Percentiles rank a stretch among this genome's conserved stretches.
phyloP scores from a whole-genome alignment of 2,113 vertebrate species.

The Melanocharis versteri region DNA sequence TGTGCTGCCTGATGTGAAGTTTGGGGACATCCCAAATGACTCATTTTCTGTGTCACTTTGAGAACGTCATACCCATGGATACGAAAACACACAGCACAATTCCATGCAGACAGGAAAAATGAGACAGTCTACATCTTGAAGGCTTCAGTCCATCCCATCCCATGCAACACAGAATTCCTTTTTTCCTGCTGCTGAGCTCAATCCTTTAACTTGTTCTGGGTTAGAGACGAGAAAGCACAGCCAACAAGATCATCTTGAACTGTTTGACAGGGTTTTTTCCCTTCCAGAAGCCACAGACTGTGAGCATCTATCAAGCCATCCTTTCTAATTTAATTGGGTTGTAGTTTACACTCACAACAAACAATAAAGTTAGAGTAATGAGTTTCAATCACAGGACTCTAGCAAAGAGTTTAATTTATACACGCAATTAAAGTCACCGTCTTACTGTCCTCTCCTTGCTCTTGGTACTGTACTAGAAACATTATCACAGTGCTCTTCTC shows the following conservation, averaged over 20 bases:
- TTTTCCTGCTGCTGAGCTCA: background rate
- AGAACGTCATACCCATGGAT: background rate
- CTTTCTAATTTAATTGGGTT: conserved; percentile 62
- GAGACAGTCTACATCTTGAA: background rate
- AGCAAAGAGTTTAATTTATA: conserved; percentile 68
- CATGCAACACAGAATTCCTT: background rate
- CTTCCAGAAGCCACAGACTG: conserved; percentile 1
- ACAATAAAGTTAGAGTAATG: conserved; percentile 69
- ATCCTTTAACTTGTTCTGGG: background rate
- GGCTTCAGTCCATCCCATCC: background rate
- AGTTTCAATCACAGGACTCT: conserved; percentile 63
- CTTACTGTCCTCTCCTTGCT: conserved; percentile 57
- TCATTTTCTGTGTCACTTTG: background rate
- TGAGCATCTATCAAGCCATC: conserved; percentile 7
- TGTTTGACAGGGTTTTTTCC: background rate
- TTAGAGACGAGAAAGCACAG: background rate
- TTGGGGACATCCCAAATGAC: background rate
- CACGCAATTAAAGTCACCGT: conserved; percentile 67
- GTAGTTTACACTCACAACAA: conserved; percentile 68
- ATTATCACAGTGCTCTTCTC: background rate
- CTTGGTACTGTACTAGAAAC: conserved; percentile 31
- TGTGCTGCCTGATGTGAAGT: background rate
- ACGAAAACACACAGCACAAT: background rate
- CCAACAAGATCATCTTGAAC: background rate
- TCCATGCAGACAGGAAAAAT: background rate